Evolutionary conservation across 2,113 vertebrate genomes (phyloP).

Genomic region (Mormoops blainvillei): DNA sequence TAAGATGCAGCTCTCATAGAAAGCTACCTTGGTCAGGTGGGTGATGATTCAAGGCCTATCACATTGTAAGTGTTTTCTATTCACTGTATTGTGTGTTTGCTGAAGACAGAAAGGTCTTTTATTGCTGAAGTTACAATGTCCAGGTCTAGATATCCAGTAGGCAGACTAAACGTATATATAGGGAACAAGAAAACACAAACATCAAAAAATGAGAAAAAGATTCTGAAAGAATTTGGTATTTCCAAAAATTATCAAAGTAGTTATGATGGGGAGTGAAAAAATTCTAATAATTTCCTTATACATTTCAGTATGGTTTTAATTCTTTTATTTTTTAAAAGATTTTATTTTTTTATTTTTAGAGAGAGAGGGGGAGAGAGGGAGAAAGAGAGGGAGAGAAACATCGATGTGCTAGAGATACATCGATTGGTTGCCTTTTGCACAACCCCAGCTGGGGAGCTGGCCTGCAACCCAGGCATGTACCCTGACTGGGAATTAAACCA

Average conservation of each 20-base stretch:
- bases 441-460: too few species aligned
- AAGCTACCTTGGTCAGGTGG: neutral
- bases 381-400: too few species aligned
- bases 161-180: neutral
- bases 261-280: neutral
- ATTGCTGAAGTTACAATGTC: neutral
- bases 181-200: neutral
- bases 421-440: too few species aligned
- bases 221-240: neutral
- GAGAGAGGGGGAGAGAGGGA: too few species aligned
- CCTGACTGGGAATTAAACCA: too few species aligned
- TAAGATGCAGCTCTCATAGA: neutral
- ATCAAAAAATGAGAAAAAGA: too few species aligned
- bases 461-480: too few species aligned
- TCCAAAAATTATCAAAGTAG: neutral
- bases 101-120: neutral
- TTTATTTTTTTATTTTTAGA: too few species aligned
- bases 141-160: neutral
- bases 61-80: neutral
- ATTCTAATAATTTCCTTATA: neutral
- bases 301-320: too few species aligned
- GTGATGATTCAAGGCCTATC: neutral
- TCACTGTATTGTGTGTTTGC: neutral
- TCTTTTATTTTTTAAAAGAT: too few species aligned
- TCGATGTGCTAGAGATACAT: too few species aligned